Conservation (phyloP, 2,888 invertebrate genomes). For the Eurytoma adleriae region DNA sequence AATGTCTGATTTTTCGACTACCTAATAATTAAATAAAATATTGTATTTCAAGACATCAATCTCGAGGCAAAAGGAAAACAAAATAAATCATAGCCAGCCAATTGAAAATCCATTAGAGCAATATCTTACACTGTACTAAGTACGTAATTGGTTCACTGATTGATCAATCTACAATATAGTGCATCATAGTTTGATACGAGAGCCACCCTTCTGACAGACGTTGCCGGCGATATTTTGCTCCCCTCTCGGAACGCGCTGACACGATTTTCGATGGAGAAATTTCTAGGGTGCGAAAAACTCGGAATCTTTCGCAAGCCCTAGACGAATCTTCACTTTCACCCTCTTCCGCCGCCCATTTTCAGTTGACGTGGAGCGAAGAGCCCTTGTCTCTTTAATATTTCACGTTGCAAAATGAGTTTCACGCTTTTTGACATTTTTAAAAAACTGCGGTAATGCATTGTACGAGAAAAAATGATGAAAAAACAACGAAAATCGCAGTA, state of each 20-base stretch:
- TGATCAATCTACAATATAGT: conserved; percentile 23
- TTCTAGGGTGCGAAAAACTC: conserved; percentile 15
- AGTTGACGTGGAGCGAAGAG: background rate
- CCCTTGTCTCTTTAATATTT: conserved; percentile 28
- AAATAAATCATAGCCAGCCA: conserved; percentile 18
- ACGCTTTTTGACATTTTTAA: no score
- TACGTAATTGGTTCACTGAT: conserved; percentile 37
- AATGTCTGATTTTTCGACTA: no score
- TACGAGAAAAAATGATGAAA: no score
- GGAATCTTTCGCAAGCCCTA: background rate
- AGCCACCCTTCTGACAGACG: background rate
- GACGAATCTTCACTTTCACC: conserved; percentile 22
- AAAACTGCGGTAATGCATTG: background rate
- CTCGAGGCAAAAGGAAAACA: background rate
- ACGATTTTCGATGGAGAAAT: conserved; percentile 38
- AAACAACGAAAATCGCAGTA: no score
- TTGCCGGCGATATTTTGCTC: background rate
- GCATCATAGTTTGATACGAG: conserved; percentile 20
- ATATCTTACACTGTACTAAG: background rate
- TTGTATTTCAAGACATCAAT: background rate
- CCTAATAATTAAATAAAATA: background rate
- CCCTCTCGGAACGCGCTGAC: conserved; percentile 25
- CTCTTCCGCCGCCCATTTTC: background rate
- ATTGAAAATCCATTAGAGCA: conserved; percentile 5
- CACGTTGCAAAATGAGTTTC: background rate